Conservation (phyloP, 2,888 invertebrate genomes). For the Tenthredo notha region DNA sequence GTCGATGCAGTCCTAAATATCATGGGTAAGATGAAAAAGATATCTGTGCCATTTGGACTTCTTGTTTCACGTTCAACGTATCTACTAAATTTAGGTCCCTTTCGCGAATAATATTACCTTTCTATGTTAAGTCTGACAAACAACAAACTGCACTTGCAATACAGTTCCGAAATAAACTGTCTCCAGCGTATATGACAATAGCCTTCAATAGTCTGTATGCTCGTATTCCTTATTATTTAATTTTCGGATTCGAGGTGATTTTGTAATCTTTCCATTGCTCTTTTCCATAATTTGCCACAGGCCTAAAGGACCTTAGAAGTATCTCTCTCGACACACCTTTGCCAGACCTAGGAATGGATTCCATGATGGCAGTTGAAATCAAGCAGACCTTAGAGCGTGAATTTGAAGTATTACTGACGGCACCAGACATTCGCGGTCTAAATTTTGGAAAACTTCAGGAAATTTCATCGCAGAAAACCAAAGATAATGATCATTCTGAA, state of each 20-base stretch:
- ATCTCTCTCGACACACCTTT: conserved; percentile 86
- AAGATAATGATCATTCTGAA: background rate
- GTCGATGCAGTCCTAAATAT: conserved; percentile 87
- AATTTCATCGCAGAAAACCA: conserved; percentile 55
- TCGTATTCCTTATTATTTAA: background rate
- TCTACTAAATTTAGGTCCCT: background rate
- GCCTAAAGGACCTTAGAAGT: conserved; percentile 80
- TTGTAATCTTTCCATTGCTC: background rate
- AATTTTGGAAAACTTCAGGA: conserved; percentile 84
- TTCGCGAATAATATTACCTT: background rate
- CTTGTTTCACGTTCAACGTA: too few species aligned
- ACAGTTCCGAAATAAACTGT: too few species aligned
- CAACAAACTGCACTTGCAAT: too few species aligned
- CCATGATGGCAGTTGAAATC: conserved; percentile 97
- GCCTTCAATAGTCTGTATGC: background rate
- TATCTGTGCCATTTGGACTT: background rate
- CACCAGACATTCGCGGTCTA: conserved; percentile 89
- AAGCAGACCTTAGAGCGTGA: conserved; percentile 95
- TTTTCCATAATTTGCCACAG: conserved; percentile 72
- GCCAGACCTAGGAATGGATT: conserved; percentile 96
- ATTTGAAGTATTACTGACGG: conserved; percentile 90
- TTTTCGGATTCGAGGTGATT: background rate
- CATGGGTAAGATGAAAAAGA: conserved; percentile 71
- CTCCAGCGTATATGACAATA: too few species aligned
- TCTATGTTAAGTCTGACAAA: too few species aligned